A percentile compares a stretch with the other conserved stretches of the same genome.
Conservation (phyloP, 2,888 invertebrate species). For the Catocala nupta region DNA sequence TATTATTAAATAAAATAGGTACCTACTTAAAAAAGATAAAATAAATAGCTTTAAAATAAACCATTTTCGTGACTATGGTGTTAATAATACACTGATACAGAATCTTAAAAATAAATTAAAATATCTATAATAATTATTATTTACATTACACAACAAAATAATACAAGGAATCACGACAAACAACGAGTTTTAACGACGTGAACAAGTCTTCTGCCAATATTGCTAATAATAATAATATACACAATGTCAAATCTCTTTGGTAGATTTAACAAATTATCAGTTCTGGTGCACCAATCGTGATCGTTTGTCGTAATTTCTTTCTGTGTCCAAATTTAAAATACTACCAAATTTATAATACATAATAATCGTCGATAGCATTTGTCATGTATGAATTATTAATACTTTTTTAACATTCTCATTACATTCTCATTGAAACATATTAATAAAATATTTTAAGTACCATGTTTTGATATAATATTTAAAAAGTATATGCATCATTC, state of each 20-base stretch:
- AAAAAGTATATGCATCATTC: conserved; percentile 37
- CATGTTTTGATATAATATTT: conserved; percentile 49
- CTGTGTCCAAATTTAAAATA: conserved; percentile 55
- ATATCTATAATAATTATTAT: conserved; percentile 65
- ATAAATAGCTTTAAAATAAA: conserved; percentile 84
- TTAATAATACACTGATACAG: conserved; percentile 79
- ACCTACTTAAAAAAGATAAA: conserved; percentile 77
- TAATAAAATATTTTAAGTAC: conserved; percentile 69
- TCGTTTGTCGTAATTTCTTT: conserved; percentile 66
- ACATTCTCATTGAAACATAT: conserved; percentile 48
- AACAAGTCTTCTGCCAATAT: conserved; percentile 41
- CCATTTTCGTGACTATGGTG: conserved; percentile 74
- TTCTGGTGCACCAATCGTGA: conserved; percentile 37
- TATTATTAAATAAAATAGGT: conserved; percentile 80
- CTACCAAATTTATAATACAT: conserved; percentile 56
- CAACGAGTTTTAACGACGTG: conserved; percentile 34
- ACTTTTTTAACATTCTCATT: conserved; percentile 52
- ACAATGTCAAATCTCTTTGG: conserved; percentile 49
- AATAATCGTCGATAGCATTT: conserved; percentile 59
- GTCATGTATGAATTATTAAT: conserved; percentile 69
- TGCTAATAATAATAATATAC: conserved; percentile 50
- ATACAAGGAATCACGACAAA: conserved; percentile 65
- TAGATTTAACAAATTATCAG: conserved; percentile 45
- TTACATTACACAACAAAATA: conserved; percentile 65
- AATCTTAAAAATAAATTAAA: conserved; percentile 71